A percentile compares a stretch with the other conserved stretches of the same genome.
These are phyloP conservation scores for Cyphomyrus discorhynchus DNA, from an alignment of 2,113 vertebrate species.

Conservation along the genomic window DNA sequence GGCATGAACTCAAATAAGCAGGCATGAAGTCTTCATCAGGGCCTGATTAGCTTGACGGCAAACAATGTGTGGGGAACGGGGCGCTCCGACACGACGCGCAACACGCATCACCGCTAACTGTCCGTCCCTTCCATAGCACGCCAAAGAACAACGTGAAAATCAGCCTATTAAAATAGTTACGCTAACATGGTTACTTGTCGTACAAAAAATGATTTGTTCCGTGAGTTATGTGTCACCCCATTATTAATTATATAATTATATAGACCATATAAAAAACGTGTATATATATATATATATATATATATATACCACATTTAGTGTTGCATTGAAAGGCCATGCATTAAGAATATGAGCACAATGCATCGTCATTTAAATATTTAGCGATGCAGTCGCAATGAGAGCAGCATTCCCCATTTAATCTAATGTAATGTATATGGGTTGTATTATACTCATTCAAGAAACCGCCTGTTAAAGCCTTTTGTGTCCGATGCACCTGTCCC, in stretches of 20 bases:
- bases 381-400: background rate
- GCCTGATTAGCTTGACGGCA: constrained; percentile 20
- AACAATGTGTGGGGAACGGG: background rate
- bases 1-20: constrained; percentile 36
- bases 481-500: constrained; percentile 41
- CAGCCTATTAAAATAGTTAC: background rate
- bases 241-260: background rate
- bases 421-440: constrained; percentile 27
- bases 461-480: constrained; percentile 17
- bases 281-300: no score
- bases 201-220: no score
- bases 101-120: background rate
- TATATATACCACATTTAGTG: background rate
- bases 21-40: constrained; percentile 36
- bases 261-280: background rate
- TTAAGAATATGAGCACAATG: background rate
- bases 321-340: background rate
- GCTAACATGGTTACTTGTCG: background rate
- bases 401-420: background rate
- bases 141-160: background rate
- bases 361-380: constrained; percentile 5
- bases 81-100: background rate
- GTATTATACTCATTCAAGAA: constrained; percentile 48
- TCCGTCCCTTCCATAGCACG: background rate
- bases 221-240: background rate